These are phyloP conservation scores for Brachionichthys hirsutus DNA, from an alignment of 2,113 vertebrate species.

Conservation along the genomic window DNA sequence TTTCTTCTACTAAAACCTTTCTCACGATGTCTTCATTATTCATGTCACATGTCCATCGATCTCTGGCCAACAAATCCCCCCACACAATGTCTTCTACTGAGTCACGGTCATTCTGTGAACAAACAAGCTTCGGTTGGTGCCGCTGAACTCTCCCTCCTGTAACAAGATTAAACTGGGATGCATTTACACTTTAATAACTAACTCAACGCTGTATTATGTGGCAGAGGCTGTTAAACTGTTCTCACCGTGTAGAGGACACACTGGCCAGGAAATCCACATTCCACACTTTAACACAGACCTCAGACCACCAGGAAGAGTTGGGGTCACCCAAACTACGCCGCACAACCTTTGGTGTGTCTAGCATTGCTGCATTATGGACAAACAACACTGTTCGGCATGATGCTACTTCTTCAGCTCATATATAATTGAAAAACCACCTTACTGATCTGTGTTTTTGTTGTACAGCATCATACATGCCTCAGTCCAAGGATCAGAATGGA, in stretches of 20 bases:
- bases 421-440: not conserved
- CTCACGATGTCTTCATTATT: slow-evolving; percentile 12
- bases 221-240: slow-evolving; percentile 62
- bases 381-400: not conserved
- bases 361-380: not conserved
- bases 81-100: slow-evolving; percentile 19
- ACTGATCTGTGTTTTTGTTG: slow-evolving; percentile 32
- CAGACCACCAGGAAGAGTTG: slow-evolving; percentile 34
- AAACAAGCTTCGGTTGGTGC: slow-evolving; percentile 14
- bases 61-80: slow-evolving; percentile 3
- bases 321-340: slow-evolving; percentile 40
- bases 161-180: slow-evolving; percentile 32
- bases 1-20: not conserved
- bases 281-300: slow-evolving; percentile 24
- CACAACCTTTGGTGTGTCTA: slow-evolving; percentile 57
- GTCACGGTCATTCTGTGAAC: slow-evolving; percentile 25
- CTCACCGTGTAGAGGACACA: slow-evolving; percentile 51
- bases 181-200: slow-evolving; percentile 9
- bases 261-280: slow-evolving; percentile 55
- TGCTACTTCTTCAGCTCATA: not conserved
- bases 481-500: slow-evolving; percentile 68
- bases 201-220: slow-evolving; percentile 24
- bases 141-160: slow-evolving; percentile 13
- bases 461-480: slow-evolving; percentile 73
- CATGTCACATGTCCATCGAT: slow-evolving; percentile 23